Conservation (phyloP, 2,797 vertebrate genomes). For the Micromesistius poutassou region DNA sequence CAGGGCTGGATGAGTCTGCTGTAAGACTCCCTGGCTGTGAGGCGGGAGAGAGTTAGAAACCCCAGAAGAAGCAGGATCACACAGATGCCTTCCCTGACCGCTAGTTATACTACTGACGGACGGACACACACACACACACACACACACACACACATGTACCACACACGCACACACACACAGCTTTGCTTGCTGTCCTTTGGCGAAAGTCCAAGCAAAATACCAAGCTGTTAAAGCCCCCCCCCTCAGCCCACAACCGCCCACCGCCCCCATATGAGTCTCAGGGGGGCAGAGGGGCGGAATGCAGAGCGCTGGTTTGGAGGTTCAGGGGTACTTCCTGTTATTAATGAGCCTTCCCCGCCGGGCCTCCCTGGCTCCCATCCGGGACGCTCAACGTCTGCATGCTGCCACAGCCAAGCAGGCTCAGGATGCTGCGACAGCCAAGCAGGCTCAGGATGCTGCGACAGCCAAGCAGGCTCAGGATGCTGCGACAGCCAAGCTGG, state of each 20-base stretch:
- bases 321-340: constrained; percentile 65
- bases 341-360: constrained; percentile 64
- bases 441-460: constrained; percentile 14
- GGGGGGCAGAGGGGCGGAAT: constrained; percentile 51
- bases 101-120: constrained; percentile 46
- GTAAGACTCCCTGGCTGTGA: constrained; percentile 39
- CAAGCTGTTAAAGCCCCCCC: constrained; percentile 52
- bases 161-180: constrained; percentile 21
- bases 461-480: constrained; percentile 27
- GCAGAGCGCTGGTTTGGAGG: constrained; percentile 62
- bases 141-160: not conserved
- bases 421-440: constrained; percentile 9
- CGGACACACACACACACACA: not conserved
- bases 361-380: constrained; percentile 55
- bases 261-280: constrained; percentile 48
- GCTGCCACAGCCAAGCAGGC: constrained; percentile 23
- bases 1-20: constrained; percentile 2
- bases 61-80: constrained; percentile 60
- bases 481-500: not conserved
- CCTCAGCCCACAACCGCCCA: not conserved
- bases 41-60: constrained; percentile 56
- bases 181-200: constrained; percentile 41
- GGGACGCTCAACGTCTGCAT: constrained; percentile 38
- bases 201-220: constrained; percentile 62
- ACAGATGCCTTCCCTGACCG: constrained; percentile 44